Evolutionary conservation across 1,140 invertebrate species (phyloP).

Genomic region (Drosophila equinoxialis): DNA sequence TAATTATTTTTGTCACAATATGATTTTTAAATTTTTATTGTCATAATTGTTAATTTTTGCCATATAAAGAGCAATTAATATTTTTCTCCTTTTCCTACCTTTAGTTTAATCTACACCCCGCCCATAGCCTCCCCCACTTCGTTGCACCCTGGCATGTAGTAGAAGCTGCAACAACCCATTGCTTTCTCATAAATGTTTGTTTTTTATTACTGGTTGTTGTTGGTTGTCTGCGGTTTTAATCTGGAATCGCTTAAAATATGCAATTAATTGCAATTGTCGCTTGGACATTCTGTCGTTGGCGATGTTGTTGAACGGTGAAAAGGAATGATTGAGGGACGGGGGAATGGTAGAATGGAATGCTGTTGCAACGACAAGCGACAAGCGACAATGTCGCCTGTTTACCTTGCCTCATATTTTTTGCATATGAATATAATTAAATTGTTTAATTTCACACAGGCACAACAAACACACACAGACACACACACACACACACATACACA

Average conservation of each 20-base stretch:
- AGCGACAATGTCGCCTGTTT: constrained; percentile 14
- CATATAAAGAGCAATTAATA: constrained; percentile 66
- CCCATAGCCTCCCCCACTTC: background rate
- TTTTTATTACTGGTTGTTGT: constrained; percentile 41
- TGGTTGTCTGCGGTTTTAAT: constrained; percentile 70
- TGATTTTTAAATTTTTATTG: constrained; percentile 66
- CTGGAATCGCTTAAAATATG: constrained; percentile 70
- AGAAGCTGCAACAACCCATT: constrained; percentile 20
- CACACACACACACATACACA: background rate
- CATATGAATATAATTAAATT: constrained; percentile 69
- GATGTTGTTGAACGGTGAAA: background rate
- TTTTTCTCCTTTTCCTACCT: constrained; percentile 21
- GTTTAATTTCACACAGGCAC: constrained; percentile 56
- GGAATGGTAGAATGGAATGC: constrained; percentile 3
- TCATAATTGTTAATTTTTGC: constrained; percentile 70
- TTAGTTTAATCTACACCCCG: background rate
- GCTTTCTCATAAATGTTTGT: constrained; percentile 29
- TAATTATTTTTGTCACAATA: constrained; percentile 67
- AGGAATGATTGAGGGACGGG: background rate
- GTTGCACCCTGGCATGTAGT: background rate
- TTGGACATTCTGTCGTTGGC: constrained; percentile 40
- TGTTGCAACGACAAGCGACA: constrained; percentile 5
- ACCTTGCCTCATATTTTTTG: constrained; percentile 52
- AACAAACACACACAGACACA: constrained; percentile 14
- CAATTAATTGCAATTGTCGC: constrained; percentile 73